Conservation (phyloP, 2,797 vertebrate genomes). For the Poeciliopsis turneri region DNA sequence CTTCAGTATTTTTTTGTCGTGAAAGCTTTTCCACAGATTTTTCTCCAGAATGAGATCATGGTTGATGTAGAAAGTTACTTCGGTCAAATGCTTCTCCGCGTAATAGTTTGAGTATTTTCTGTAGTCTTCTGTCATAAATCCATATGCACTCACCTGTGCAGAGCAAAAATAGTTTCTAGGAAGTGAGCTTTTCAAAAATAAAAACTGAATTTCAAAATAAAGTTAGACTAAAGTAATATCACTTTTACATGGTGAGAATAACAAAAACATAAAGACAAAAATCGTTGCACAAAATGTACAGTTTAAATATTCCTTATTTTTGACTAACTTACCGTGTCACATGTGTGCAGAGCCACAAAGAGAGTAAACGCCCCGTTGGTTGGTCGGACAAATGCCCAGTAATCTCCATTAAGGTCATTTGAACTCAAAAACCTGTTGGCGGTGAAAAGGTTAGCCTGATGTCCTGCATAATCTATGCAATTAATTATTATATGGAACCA, state of each 20-base stretch:
- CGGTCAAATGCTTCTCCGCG: constrained; percentile 61
- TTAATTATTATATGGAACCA: background rate
- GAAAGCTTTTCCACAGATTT: constrained; percentile 83
- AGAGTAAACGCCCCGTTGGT: constrained; percentile 87
- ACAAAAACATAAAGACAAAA: no score
- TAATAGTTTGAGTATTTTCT: constrained; percentile 87
- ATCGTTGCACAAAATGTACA: no score
- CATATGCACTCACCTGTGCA: constrained; percentile 88
- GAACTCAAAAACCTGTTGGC: constrained; percentile 85
- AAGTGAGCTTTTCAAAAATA: no score
- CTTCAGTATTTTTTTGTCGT: constrained; percentile 81
- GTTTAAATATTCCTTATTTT: no score
- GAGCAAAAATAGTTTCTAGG: background rate
- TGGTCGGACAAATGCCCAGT: constrained; percentile 86
- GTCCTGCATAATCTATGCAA: background rate
- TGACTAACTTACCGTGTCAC: constrained; percentile 82
- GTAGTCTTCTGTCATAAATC: constrained; percentile 88
- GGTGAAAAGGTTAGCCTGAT: background rate
- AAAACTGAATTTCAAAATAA: no score
- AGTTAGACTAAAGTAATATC: no score
- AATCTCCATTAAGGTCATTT: constrained; percentile 33
- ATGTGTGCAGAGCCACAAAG: constrained; percentile 88
- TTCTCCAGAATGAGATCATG: constrained; percentile 88
- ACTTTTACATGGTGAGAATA: no score
- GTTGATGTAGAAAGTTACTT: constrained; percentile 82